phyloP scores from a whole-genome alignment of 2,113 vertebrate species.

The Nycticorax nycticorax region DNA sequence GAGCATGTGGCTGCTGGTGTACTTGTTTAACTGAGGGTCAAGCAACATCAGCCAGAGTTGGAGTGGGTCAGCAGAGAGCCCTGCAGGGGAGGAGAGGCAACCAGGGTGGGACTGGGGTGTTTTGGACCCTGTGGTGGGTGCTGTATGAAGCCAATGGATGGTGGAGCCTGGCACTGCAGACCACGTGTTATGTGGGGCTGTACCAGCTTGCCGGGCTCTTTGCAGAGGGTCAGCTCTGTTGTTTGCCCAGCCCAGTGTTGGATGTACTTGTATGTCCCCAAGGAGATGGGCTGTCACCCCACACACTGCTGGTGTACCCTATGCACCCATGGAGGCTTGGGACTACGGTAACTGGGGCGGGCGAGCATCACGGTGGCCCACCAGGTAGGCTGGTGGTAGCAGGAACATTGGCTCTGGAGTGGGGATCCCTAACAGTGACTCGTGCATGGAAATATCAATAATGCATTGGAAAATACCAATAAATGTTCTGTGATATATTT shows the following conservation, averaged over 20 bases:
- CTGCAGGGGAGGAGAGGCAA: not conserved
- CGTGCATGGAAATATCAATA: rapidly evolving
- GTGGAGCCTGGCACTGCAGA: not conserved
- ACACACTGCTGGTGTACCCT: not conserved
- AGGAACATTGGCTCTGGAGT: rapidly evolving
- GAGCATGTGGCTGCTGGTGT: not conserved
- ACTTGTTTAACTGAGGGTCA: too few species aligned
- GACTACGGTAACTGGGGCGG: not conserved
- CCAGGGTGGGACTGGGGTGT: not conserved
- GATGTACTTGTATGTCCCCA: rapidly evolving
- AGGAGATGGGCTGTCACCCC: not conserved
- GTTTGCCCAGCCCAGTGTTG: not conserved
- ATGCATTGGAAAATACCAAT: not conserved
- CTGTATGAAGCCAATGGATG: rapidly evolving
- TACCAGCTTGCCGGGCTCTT: not conserved
- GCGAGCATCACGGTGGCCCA: rapidly evolving
- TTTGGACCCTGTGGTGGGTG: rapidly evolving
- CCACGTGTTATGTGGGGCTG: not conserved
- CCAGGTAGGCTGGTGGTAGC: not conserved
- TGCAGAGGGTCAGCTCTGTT: not conserved
- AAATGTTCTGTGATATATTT: not conserved
- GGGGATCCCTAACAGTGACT: not conserved
- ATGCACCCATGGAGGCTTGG: rapidly evolving
- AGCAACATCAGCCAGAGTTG: not conserved
- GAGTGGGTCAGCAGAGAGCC: not conserved